Evolutionary conservation across 2,888 invertebrate genomes (phyloP), one percentile per base, ranked within the genome.

Genomic region (Lasioglossum zephyrum): DNA sequence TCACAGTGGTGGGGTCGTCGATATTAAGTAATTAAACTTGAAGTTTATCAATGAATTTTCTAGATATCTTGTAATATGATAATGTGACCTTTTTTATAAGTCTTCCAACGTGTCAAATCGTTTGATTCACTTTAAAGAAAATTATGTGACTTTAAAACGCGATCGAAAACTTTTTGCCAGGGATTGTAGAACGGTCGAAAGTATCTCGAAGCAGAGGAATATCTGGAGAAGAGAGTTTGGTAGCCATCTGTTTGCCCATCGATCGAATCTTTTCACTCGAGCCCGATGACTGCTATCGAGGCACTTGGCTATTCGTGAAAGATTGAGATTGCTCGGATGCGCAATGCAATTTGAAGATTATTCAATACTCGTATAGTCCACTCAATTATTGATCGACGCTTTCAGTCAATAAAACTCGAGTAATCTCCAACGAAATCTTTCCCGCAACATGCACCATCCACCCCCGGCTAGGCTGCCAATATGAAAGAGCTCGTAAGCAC

Each of bases 401-500:
- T 16, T 74, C 57, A 31, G 53, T 73, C 84, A 78, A 73, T 73
- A 74, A 63, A 63, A 41, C 70, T 49, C 39, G 22, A 70, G 79
- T 60, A 90, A 89, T 87, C 81, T 75, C 39, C 69, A 26, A 47
- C 75, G 77, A 86, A 84, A 86, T 79, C 80, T 47, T 80, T 73
- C 81, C 73, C 70, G 66, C 53, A 39, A 66, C 60, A 47, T 57
- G 73, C 53, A 18, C 26, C 70, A 53, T 77, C 74, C 70, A 31
- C 73, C 60, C 63, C 18, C 36, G 8, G 9, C 4, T 47, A 16
- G 41, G 36, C 70, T 79, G 36, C 11, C 53, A 77, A 79, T 88
- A 81, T 44, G 81, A 79, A 85, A 86, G 85, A 82, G 79, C 86
- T 79, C 78, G 76, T 80, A 73, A 88, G 86, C 89, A 88, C 84